Base-by-base conservation (phyloP, 2,888 invertebrate genomes). In the Nomada ruficornis region DNA sequence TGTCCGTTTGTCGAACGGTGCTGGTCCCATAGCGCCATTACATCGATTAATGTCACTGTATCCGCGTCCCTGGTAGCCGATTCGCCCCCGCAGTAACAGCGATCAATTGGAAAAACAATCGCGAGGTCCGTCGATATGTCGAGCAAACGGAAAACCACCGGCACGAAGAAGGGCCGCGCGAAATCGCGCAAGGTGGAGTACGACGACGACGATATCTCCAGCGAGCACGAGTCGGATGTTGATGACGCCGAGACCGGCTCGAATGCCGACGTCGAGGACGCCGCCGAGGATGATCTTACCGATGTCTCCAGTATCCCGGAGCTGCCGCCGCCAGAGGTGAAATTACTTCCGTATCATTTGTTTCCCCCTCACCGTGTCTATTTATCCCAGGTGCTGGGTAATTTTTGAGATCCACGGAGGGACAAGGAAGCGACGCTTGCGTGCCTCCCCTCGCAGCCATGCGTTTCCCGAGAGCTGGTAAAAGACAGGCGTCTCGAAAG, bases 141-240 rank as follows among this genome's bases (percentile, higher is more conserved):
- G 80, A 80, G 88, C 42, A 94, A 94, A 72, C 90, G 93, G 63
- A 93, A 93, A 90, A 89, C 80, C 81, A 72, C 88, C 47, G 65
- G 89, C 18, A 86, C 70, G 50, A 93, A 92, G 84, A 93, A 93
- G 80, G 89, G 89, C 42, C 92, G 91, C 55, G 87, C 87, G 59
- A 94, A 94, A 87, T 83, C 89, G 47, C 90, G 90, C 65, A 94
- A 92, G 85, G 92, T 92, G 54, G 93, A 94, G 69, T 94, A 94
- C 83, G 93, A 94, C 83, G 93, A 93, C 42, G 93, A 93, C 79
- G 93, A 94, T 84, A 93, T 93, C 75, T 93, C 93, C 67, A 94
- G 93, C 87, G 93, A 93, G 70, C 92, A 92, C 73, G 93, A 93
- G 13, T 91, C 92, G 55, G 93, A 94, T 11, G 84, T 90, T 50